Conservation (phyloP, 2,113 vertebrate species). For the Megaceryle torquata region DNA sequence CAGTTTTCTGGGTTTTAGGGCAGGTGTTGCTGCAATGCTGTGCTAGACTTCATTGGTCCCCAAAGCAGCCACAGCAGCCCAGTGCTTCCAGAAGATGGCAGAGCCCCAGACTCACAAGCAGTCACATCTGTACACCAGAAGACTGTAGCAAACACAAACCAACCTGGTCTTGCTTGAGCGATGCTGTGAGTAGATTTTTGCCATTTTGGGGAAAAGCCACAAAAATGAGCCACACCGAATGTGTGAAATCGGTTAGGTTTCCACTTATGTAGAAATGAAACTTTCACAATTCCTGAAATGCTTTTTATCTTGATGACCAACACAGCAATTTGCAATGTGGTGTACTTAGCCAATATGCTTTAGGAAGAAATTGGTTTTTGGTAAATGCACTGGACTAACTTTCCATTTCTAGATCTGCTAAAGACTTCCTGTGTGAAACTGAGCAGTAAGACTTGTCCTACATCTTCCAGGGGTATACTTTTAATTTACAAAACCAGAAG, state of each 20-base stretch:
- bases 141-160: background rate
- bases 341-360: background rate
- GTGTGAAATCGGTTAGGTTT: background rate
- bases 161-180: background rate
- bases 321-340: background rate
- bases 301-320: background rate
- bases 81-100: background rate
- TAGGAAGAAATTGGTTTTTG: background rate
- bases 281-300: background rate
- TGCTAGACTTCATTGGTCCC: rapidly evolving
- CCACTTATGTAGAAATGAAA: background rate
- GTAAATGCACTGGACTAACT: background rate
- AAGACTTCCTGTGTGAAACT: background rate
- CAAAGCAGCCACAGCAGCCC: background rate
- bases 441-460: background rate
- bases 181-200: rapidly evolving
- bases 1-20: background rate
- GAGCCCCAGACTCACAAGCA: background rate
- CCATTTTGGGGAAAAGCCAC: background rate
- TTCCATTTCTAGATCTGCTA: background rate
- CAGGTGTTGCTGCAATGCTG: background rate
- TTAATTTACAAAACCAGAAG: constrained; percentile 11
- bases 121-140: background rate
- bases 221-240: background rate
- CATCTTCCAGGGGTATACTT: background rate